Percentiles rank a stretch among this genome's conserved stretches.
Evolutionary conservation across 2,113 vertebrate species (phyloP).

Genomic region (Mesitornis unicolor): DNA sequence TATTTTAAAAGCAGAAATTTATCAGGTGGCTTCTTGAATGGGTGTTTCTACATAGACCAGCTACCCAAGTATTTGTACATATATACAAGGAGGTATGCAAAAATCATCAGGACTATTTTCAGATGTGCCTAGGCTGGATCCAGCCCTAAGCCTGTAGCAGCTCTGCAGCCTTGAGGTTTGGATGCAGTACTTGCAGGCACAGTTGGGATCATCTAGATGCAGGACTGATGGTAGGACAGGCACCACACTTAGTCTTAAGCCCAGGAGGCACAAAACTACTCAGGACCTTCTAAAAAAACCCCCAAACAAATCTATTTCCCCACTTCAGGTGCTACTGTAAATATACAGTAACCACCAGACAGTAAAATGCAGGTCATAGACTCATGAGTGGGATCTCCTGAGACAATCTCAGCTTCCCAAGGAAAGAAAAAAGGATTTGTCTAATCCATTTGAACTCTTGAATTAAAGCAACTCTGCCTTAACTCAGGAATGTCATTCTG

Average conservation of each 20-base stretch:
- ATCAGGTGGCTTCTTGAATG: not conserved
- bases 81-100: fast-evolving
- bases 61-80: not conserved
- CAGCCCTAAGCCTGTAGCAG: not conserved
- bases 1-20: not conserved
- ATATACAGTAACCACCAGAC: not conserved
- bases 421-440: not conserved
- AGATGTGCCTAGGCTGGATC: not conserved
- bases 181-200: not conserved
- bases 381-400: not conserved
- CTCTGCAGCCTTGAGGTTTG: not conserved
- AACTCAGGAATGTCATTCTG: not conserved
- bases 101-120: not conserved
- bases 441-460: not conserved
- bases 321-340: not conserved
- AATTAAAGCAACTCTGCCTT: not conserved
- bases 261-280: not conserved
- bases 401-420: not conserved
- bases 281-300: not conserved
- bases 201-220: not conserved
- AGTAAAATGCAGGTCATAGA: not conserved
- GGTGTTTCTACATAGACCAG: not conserved
- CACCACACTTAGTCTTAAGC: not conserved
- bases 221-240: not conserved
- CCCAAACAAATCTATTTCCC: not conserved